Evolutionary conservation across 2,888 invertebrate species (phyloP).

Genomic region (Dolichopus griseipennis): DNA sequence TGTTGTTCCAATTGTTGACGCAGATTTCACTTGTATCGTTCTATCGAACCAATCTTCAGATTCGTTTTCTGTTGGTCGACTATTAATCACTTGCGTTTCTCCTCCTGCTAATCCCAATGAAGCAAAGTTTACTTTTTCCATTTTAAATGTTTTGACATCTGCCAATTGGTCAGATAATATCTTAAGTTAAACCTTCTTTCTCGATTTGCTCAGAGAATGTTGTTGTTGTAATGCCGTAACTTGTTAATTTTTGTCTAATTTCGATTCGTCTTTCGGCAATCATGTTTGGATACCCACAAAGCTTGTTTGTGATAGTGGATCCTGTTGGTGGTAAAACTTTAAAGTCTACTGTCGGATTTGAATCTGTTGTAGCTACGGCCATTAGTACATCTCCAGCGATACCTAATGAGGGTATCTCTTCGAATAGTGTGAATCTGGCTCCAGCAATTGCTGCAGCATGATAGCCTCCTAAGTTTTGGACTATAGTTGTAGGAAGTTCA

Average conservation of each 20-base stretch:
- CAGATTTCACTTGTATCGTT: background rate
- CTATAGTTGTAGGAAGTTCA: background rate
- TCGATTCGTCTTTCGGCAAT: background rate
- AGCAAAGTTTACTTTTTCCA: background rate
- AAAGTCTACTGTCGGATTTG: background rate
- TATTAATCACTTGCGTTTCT: background rate
- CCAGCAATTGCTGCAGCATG: background rate
- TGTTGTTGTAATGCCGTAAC: background rate
- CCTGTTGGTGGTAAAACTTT: background rate
- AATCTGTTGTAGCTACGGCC: background rate
- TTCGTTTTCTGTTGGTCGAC: background rate
- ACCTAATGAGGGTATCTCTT: conserved; percentile 8
- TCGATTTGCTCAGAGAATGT: background rate
- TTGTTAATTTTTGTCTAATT: background rate
- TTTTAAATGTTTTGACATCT: background rate
- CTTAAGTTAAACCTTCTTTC: background rate
- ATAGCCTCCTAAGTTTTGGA: background rate
- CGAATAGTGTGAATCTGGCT: background rate
- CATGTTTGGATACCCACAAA: background rate
- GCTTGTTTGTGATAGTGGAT: background rate
- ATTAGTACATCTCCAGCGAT: conserved; percentile 9
- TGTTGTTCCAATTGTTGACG: background rate
- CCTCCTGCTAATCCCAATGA: background rate
- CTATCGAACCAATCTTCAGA: background rate
- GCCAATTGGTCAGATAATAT: background rate